Evolutionary conservation across 1,140 invertebrate genomes (phyloP).

Genomic region (Zaprionus ornatus): DNA sequence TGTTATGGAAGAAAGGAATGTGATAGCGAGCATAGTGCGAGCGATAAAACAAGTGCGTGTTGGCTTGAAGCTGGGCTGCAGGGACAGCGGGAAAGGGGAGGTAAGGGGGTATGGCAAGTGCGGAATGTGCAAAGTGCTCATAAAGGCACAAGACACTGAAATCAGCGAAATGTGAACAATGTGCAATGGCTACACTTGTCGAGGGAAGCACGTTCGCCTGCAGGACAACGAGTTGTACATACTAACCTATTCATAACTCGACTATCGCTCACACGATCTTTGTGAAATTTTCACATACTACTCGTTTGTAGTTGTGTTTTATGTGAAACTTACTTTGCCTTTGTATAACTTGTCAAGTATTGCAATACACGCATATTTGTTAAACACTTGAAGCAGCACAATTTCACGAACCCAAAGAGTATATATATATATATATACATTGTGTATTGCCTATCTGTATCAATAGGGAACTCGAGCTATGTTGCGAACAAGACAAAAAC

Average conservation of each 20-base stretch:
- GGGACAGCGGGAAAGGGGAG: neutral
- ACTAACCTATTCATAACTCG: conserved; percentile 31
- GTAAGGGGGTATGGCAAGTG: neutral
- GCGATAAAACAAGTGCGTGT: conserved; percentile 55
- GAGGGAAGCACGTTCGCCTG: neutral
- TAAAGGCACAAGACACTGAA: conserved; percentile 45
- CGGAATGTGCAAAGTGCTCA: conserved; percentile 44
- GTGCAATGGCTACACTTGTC: conserved; percentile 21
- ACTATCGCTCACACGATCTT: conserved; percentile 23
- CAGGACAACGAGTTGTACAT: neutral
- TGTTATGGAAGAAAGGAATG: conserved; percentile 49
- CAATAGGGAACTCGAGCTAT: no score
- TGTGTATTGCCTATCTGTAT: no score
- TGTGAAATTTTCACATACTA: neutral
- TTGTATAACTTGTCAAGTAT: neutral
- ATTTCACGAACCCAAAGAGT: no score
- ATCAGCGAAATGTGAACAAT: conserved; percentile 40
- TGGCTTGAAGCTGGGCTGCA: conserved; percentile 8
- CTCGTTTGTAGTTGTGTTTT: neutral
- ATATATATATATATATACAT: no score
- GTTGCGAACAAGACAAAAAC: no score
- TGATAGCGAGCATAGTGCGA: conserved; percentile 28
- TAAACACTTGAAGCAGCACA: no score
- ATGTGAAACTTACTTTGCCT: neutral
- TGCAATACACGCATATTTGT: neutral